Evolutionary conservation across 92 coral and sea anemone species (phyloP).

Genomic region (Zoanthus gigantus): DNA sequence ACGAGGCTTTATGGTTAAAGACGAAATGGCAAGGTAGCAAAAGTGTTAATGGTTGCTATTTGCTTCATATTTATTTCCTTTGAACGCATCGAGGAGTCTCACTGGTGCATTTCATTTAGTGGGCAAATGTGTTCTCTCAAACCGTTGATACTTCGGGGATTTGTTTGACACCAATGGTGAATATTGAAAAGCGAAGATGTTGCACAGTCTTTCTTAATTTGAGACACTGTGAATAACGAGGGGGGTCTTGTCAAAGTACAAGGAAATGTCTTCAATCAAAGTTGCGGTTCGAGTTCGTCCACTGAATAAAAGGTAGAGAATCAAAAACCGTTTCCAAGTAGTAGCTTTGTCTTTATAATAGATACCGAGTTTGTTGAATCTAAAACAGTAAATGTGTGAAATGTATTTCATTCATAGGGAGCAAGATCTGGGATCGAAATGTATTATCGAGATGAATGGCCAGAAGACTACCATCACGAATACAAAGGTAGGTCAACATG

Average conservation of each 20-base stretch:
- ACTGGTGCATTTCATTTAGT: neutral
- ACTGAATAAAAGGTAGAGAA: slow-evolving; percentile 25
- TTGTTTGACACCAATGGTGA: neutral
- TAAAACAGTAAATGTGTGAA: neutral
- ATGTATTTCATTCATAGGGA: slow-evolving; percentile 19
- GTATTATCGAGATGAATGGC: slow-evolving; percentile 47
- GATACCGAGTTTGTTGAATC: neutral
- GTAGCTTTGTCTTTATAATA: neutral
- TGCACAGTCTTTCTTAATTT: neutral
- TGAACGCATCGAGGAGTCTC: neutral
- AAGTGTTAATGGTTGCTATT: neutral
- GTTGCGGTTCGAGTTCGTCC: slow-evolving; percentile 48
- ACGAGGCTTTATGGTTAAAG: neutral
- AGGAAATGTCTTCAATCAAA: slow-evolving; percentile 28
- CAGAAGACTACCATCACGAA: slow-evolving; percentile 26
- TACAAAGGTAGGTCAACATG: slow-evolving; percentile 22
- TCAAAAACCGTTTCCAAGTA: too few relatives aligned
- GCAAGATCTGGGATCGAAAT: slow-evolving; percentile 47
- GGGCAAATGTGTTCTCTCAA: neutral
- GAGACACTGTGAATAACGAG: neutral
- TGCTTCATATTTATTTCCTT: neutral
- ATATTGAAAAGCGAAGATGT: neutral
- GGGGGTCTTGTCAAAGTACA: neutral
- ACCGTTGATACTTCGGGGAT: neutral
- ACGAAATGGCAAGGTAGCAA: neutral